Evolutionary conservation across 30 jellyfish, hydroid and myxozoan species (phyloP), one percentile per base, ranked within the genome.

Genomic region (Aurelia sp.): DNA sequence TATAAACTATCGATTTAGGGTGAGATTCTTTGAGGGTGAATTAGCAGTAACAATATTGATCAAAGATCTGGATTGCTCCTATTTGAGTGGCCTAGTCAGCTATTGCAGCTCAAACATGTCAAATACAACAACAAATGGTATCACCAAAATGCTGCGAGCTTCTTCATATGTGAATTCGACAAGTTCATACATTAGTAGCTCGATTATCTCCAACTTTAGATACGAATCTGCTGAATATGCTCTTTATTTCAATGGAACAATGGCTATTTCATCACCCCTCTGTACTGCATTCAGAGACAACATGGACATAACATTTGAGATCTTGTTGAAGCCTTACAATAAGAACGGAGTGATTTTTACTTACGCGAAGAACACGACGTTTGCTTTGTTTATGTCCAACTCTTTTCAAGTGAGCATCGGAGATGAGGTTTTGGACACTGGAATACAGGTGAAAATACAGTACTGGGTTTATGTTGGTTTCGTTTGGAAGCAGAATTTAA

Each of bases 281-380:
- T 84, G 93, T 63, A 73, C 48, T 23, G 50, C 93, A 16, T 13
- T 84, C 44, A 16, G 11, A 47, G 68, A 70, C 15, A 66, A 66
- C 62, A 66, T 67, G 52, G 93, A 84, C 60, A 55, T 65, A 55
- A 84, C 93, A 20, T 15, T 84, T 51, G 87, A 65, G 61, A 11
- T 84, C 70, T 84, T 84, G 71, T 61, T 84, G 53, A 73, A 62
- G 48, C 93, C 93, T n/a, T 73, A 7, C 62, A 73, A 48, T 76
- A 31, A 8, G 6, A 64, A 74, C 1, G 93, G 93, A 19, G 62
- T 73, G 30, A 64, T 84, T 21, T 41, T 84, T 52, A 22, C 93
- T 35, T 84, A 60, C 27, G 82, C 93, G 10, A 65, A 65, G 74
- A 55, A 68, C 67, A 84, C 61, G 19, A 70, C 79, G 57, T 51